Base-by-base conservation (phyloP, 2,888 invertebrate species). In the Clepsis dumicolana region DNA sequence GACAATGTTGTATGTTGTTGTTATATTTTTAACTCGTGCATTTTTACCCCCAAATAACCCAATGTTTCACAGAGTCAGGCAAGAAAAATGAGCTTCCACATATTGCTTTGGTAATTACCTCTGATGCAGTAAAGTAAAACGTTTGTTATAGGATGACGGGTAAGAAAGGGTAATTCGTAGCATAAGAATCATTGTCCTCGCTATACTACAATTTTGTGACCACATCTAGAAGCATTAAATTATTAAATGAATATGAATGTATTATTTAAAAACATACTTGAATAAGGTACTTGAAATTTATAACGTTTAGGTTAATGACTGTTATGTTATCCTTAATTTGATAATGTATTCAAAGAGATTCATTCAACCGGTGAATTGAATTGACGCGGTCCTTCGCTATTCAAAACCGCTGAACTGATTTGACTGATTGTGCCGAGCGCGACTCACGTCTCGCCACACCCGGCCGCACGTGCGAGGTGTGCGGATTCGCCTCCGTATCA, bases 151-250 rank as follows among this genome's bases (percentile, higher is more conserved):
- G 68, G 68, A 64, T 68, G 32, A 52, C 29, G 41, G 52, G 48
- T 59, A 41, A 57, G 59, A 64, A 59, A 68, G 38, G 56, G 38
- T 67, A 63, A 63, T 67, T 67, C 67, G 57, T 57, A 68, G 44
- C 64, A 52, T 64, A 64, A 59, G 64, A 52, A 59, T 38, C 27
- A 27, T 35, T 56, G 38, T 56, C 32, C 63, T 38, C 57, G 38
- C n/a, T n/a, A n/a, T n/a, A n/a, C n/a, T n/a, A n/a, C n/a, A n/a
- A n/a, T n/a, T n/a, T n/a, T n/a, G n/a, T n/a, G n/a, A n/a, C n/a
- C n/a, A n/a, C n/a, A n/a, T n/a, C n/a, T n/a, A n/a, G n/a, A n/a
- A n/a, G n/a, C n/a, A n/a, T n/a, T n/a, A n/a, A n/a, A n/a, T n/a
- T n/a, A n/a, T n/a, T n/a, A n/a, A n/a, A n/a, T n/a, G n/a, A n/a